A percentile compares a stretch with the other conserved stretches of the same genome.
Conservation (phyloP, 2,888 invertebrate genomes). For the Melinaea marsaeus region DNA sequence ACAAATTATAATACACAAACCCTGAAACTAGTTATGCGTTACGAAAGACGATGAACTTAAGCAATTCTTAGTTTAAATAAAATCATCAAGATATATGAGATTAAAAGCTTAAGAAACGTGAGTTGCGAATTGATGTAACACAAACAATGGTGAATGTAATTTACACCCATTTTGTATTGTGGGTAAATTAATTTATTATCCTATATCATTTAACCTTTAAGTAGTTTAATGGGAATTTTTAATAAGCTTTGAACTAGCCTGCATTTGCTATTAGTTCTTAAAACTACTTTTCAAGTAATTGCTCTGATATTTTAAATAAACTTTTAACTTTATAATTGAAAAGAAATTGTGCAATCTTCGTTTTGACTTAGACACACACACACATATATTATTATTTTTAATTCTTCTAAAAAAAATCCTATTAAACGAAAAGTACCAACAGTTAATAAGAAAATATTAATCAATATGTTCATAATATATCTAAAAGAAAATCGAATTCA, state of each 20-base stretch:
- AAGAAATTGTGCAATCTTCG: no score
- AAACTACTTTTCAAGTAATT: slow-evolving; percentile 14
- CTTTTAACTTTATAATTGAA: no score
- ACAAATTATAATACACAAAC: no score
- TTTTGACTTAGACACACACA: no score
- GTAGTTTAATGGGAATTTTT: background rate
- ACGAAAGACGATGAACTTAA: slow-evolving; percentile 20
- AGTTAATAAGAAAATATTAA: no score
- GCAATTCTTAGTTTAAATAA: slow-evolving; percentile 47
- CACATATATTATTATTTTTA: no score
- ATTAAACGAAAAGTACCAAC: no score
- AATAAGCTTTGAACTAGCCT: background rate
- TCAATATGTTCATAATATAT: no score
- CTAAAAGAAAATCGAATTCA: no score
- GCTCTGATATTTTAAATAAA: slow-evolving; percentile 8
- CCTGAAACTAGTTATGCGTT: slow-evolving; percentile 1
- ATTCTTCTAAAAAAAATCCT: no score
- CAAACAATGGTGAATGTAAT: slow-evolving; percentile 57
- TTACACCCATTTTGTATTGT: slow-evolving; percentile 12
- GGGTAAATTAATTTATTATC: background rate
- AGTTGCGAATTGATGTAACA: slow-evolving; percentile 57
- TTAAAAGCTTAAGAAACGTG: slow-evolving; percentile 49
- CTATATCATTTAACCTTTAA: background rate
- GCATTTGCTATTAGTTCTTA: no score
- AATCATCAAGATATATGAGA: slow-evolving; percentile 54